Evolutionary conservation across 2,797 vertebrate species (phyloP), one percentile per base, ranked within the genome.

Genomic region (Pygocentrus nattereri): DNA sequence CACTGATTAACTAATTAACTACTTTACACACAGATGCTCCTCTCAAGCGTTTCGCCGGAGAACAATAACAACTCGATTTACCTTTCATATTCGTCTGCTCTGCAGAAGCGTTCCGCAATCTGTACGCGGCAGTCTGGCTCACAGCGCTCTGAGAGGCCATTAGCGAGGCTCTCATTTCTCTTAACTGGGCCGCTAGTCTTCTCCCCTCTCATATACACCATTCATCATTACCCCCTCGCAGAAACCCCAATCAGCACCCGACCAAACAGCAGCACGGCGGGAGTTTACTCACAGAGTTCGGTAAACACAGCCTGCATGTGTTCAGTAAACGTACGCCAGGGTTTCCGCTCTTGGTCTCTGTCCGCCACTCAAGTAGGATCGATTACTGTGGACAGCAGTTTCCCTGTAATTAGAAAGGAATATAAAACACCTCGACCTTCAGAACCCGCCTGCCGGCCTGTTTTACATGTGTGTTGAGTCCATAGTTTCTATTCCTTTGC

Each of bases 1-100:
- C 67, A 61, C 44, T 19, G 72, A 71, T 70, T 70, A 70, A 70
- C 68, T 70, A 50, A 70, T 71, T 71, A 71, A 52, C 69, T 30
- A 71, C 69, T 71, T 50, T 69, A 52, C 69, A 70, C 47, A 31
- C 69, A 71, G 69, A 71, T 52, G 56, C n/a, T 30, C 18, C 69
- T 52, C 47, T 71, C 19, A 7, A 71, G 69, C 47, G 5, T 7
- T 71, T 52, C 8, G 41, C 68, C 25, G 69, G 23, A 71, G 23
- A 71, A 52, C 67, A 70, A 25, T 30, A 50, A 16, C 69, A 19
- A 16, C 30, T 23, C 13, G 12, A 49, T 27, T 50, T 30, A 50
- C 15, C 47, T 52, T 71, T 71, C 12, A 18, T 30, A 30, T 21
- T 10, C 47, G 44, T 50, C 44, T 52, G 47, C 18, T 19, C 41